Conservation (phyloP, 1,140 invertebrate species). For the Sitobion miscanthi region DNA sequence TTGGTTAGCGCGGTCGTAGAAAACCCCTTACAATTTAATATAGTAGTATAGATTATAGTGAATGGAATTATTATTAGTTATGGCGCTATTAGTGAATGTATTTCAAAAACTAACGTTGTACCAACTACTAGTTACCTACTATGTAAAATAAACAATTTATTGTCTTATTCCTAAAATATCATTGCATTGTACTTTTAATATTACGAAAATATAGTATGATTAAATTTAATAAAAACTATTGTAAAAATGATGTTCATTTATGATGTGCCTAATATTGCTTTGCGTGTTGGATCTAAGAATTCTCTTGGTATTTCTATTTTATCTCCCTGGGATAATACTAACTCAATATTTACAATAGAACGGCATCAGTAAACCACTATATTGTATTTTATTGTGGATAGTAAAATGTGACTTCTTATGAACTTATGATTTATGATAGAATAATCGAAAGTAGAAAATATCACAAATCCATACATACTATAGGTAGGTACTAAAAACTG, state of each 20-base stretch:
- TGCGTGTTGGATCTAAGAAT: neutral
- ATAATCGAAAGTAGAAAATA: neutral
- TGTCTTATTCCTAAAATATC: neutral
- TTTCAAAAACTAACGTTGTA: neutral
- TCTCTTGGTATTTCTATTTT: neutral
- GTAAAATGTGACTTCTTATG: neutral
- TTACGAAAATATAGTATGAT: neutral
- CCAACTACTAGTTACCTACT: neutral
- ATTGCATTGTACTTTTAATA: neutral
- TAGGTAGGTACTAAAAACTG: neutral
- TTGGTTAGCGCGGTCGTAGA: too few relatives aligned
- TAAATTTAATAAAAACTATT: neutral
- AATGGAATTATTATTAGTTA: neutral
- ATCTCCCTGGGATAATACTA: neutral
- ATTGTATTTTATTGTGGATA: constrained; percentile 1
- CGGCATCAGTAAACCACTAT: neutral
- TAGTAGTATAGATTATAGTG: neutral
- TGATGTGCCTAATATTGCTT: neutral
- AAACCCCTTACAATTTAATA: too few relatives aligned
- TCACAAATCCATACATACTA: neutral
- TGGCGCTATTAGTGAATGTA: neutral
- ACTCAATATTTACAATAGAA: neutral
- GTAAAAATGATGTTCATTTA: neutral
- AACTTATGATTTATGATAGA: neutral
- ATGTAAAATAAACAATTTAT: neutral